A percentile compares a stretch with the other conserved stretches of the same genome.
Evolutionary conservation across 2,888 invertebrate species (phyloP).

Genomic region (Candidula unifasciata): DNA sequence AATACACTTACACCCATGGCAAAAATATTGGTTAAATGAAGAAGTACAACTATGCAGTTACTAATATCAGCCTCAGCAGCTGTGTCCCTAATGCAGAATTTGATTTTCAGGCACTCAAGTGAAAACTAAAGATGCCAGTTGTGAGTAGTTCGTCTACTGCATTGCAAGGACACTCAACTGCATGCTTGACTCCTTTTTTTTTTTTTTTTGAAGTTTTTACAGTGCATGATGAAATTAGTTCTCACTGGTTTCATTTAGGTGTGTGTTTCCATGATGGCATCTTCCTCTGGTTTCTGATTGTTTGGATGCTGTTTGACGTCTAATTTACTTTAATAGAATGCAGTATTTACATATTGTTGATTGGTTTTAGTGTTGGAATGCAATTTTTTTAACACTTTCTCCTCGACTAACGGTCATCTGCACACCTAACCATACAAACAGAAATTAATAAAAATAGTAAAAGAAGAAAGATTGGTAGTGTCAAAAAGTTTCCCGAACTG

Average conservation of each 20-base stretch:
- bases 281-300: background rate
- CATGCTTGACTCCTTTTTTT: background rate
- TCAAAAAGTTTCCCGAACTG: too few relatives aligned
- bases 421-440: too few relatives aligned
- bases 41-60: too few relatives aligned
- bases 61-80: background rate
- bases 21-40: too few relatives aligned
- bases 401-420: too few relatives aligned
- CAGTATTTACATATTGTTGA: background rate
- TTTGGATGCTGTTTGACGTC: background rate
- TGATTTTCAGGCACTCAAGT: constrained; percentile 45
- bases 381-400: too few relatives aligned
- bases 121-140: constrained; percentile 52
- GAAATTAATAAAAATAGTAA: too few relatives aligned
- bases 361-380: too few relatives aligned
- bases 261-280: background rate
- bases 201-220: background rate
- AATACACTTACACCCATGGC: too few relatives aligned
- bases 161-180: background rate
- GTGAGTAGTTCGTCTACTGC: constrained; percentile 42
- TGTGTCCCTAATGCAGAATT: constrained; percentile 11
- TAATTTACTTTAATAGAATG: background rate
- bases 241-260: background rate
- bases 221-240: constrained; percentile 12
- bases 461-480: too few relatives aligned